A percentile compares a stretch with the other conserved stretches of the same genome.
These are phyloP conservation scores for Otus sunia DNA, from an alignment of 2,113 vertebrate genomes.

Conservation along the genomic window DNA sequence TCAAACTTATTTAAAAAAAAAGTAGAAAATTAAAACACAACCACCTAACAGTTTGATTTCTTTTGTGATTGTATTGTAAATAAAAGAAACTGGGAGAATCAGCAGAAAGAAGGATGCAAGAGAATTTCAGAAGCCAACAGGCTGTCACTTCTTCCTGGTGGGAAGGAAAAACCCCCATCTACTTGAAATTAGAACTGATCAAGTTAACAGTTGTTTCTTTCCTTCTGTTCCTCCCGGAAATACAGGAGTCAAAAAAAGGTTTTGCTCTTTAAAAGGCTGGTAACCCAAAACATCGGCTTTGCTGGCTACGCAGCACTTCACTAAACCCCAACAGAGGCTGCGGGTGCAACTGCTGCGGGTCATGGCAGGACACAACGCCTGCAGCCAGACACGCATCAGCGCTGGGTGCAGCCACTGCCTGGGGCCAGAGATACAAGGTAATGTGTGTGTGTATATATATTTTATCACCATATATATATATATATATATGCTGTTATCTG, in stretches of 20 bases:
- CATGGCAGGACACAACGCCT: too few relatives aligned
- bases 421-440: too few relatives aligned
- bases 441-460: too few relatives aligned
- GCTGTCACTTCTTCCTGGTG: not conserved
- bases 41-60: not conserved
- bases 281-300: not conserved
- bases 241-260: not conserved
- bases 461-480: too few relatives aligned
- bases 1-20: too few relatives aligned
- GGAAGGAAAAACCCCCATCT: not conserved
- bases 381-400: fast-evolving
- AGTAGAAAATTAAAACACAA: not conserved
- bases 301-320: not conserved
- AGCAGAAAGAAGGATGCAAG: not conserved
- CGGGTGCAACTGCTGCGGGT: not conserved
- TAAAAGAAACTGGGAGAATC: not conserved
- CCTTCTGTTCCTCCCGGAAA: not conserved
- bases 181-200: not conserved
- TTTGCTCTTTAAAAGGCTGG: not conserved
- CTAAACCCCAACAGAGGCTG: not conserved
- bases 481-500: too few relatives aligned
- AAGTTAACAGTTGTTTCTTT: too few relatives aligned
- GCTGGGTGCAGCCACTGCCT: not conserved
- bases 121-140: not conserved
- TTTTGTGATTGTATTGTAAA: not conserved